Conservation (phyloP, 2,113 vertebrate species). For the Thinocorus orbignyianus region DNA sequence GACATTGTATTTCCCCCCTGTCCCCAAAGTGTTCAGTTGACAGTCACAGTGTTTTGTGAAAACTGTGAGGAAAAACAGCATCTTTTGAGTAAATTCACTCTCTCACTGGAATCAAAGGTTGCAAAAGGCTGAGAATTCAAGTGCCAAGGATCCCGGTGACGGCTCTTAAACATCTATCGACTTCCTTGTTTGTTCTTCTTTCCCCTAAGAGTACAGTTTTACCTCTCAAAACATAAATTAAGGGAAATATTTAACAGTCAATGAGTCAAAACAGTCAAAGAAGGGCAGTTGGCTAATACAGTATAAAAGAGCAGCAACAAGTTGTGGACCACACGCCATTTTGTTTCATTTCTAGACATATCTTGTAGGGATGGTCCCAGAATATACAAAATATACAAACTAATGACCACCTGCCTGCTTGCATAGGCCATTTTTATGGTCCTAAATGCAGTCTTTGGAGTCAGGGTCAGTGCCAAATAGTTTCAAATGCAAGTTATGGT, state of each 20-base stretch:
- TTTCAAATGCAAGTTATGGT: conserved; percentile 68
- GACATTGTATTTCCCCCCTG: conserved; percentile 55
- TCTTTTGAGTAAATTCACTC: conserved; percentile 64
- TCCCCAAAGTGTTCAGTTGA: conserved; percentile 63
- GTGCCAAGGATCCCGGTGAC: conserved; percentile 75
- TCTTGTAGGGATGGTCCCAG: conserved; percentile 78
- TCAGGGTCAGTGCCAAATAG: conserved; percentile 77
- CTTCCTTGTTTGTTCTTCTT: conserved; percentile 62
- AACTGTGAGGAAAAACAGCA: conserved; percentile 64
- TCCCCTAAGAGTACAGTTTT: conserved; percentile 69
- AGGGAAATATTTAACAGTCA: conserved; percentile 82
- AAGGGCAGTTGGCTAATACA: conserved; percentile 75
- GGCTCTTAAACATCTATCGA: conserved; percentile 69
- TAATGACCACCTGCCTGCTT: conserved; percentile 78
- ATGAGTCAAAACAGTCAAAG: conserved; percentile 80
- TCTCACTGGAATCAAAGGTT: conserved; percentile 73
- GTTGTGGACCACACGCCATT: conserved; percentile 70
- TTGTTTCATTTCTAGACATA: conserved; percentile 72
- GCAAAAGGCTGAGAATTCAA: conserved; percentile 71
- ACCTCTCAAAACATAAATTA: conserved; percentile 74
- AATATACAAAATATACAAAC: conserved; percentile 84
- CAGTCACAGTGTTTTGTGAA: conserved; percentile 73
- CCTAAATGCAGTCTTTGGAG: conserved; percentile 84
- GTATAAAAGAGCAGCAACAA: conserved; percentile 76
- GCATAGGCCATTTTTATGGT: conserved; percentile 76